phyloP scores from a whole-genome alignment of 2,888 invertebrate species.

The Autographa pulchrina region DNA sequence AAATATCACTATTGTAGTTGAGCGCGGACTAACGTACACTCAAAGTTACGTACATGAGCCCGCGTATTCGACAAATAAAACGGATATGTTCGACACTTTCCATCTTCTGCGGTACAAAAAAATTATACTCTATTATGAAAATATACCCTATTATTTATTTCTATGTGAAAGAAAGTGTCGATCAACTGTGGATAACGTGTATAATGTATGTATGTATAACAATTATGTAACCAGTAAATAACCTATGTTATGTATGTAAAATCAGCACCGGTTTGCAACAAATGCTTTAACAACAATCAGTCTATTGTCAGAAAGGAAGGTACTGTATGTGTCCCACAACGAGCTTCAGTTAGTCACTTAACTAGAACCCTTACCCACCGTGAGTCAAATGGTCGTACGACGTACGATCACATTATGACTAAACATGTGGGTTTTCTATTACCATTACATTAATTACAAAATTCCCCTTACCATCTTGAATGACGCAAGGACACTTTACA shows the following conservation, averaged over 20 bases:
- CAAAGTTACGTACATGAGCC: conserved; percentile 61
- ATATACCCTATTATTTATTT: conserved; percentile 77
- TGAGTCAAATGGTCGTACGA: conserved; percentile 59
- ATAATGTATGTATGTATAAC: conserved; percentile 83
- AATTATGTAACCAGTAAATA: conserved; percentile 89
- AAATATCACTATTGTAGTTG: conserved; percentile 86
- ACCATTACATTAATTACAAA: conserved; percentile 29
- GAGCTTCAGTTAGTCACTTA: conserved; percentile 75
- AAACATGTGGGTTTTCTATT: conserved; percentile 51
- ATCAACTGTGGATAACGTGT: conserved; percentile 79
- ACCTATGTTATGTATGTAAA: conserved; percentile 86
- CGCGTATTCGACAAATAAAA: conserved; percentile 81
- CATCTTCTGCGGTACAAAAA: conserved; percentile 79
- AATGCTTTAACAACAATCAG: conserved; percentile 88
- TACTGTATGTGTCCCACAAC: conserved; percentile 75
- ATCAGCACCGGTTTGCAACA: conserved; percentile 88
- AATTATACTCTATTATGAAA: conserved; percentile 84
- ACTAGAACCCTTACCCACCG: conserved; percentile 57
- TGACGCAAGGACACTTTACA: conserved; percentile 30
- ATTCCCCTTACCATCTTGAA: conserved; percentile 36
- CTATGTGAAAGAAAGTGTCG: conserved; percentile 73
- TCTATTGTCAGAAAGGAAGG: conserved; percentile 89
- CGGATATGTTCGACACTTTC: conserved; percentile 73
- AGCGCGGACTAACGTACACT: conserved; percentile 65
- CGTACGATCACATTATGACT: conserved; percentile 49